Conservation (phyloP, 1,140 invertebrate genomes). For the Eupeodes corollae region DNA sequence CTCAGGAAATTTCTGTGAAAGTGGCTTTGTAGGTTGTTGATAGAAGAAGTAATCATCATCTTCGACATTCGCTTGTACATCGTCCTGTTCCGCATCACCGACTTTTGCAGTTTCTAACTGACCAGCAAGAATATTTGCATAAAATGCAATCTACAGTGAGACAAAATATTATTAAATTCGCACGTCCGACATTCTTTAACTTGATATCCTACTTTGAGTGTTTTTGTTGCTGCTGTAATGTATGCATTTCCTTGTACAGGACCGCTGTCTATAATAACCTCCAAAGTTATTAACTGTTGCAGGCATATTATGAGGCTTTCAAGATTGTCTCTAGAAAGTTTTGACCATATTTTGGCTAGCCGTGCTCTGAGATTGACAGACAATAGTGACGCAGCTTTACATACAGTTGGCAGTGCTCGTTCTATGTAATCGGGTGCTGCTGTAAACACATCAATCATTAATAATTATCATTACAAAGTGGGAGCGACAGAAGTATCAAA, state of each 20-base stretch:
- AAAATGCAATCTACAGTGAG: slow-evolving; percentile 65
- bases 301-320: slow-evolving; percentile 67
- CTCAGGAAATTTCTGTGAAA: slow-evolving; percentile 40
- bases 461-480: too few relatives aligned
- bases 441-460: neutral
- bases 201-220: slow-evolving; percentile 61
- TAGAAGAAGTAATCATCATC: slow-evolving; percentile 27
- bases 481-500: too few relatives aligned
- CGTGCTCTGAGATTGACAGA: slow-evolving; percentile 64
- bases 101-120: slow-evolving; percentile 46
- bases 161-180: neutral
- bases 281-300: slow-evolving; percentile 76
- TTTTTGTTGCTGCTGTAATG: slow-evolving; percentile 69
- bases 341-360: slow-evolving; percentile 67
- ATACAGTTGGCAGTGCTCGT: slow-evolving; percentile 66
- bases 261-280: slow-evolving; percentile 64
- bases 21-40: slow-evolving; percentile 16
- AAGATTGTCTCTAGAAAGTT: slow-evolving; percentile 56
- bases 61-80: slow-evolving; percentile 13
- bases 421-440: slow-evolving; percentile 71
- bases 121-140: slow-evolving; percentile 79
- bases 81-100: slow-evolving; percentile 9
- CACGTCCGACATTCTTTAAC: too few relatives aligned
- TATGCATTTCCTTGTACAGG: slow-evolving; percentile 72
- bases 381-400: slow-evolving; percentile 62